Base-by-base conservation (phyloP, 2,113 vertebrate species). In the Saccopteryx bilineata region DNA sequence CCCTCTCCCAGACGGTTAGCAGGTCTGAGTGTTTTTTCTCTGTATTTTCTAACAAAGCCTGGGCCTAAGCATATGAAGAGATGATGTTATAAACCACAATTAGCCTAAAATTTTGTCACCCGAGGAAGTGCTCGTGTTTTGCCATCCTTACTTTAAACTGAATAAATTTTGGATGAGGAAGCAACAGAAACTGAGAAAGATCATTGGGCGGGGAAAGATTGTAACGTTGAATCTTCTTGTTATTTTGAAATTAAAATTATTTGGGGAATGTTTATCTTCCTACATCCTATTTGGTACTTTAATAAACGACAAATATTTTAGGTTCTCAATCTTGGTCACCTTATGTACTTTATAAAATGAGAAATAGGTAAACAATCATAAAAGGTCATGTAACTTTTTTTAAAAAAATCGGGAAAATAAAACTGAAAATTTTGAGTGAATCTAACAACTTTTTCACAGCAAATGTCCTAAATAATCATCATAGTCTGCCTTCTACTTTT, bases 291-390 rank as follows among this genome's bases (percentile, higher is more conserved):
- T 76, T 88, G 31, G 4, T n/a, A 61, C 7, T 66, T 87, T 23
- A 12, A 13, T 14, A 74, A 85, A 89, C 48, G 33, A 39, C n/a
- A 87, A 33, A 61, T 85, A 18, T 74, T 46, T 79, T 21, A 80
- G 46, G 5, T 63, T 87, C 23, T 94, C 80, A 75, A 19, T 94
- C 4, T 11, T 60, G 14, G 19, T 60, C 24, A 63, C 60, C 13
- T 79, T 68, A 86, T 6, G 23, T 13, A 26, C n/a, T n/a, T n/a
- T 15, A 50, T 63, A 92, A 69, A 84, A 81, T 87, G 24, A 87
- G 61, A 87, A 93, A 83, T 81, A 58, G 17, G 1, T 75, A 93
- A 91, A 71, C 85, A 91, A 96, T 33, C 2, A 17, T 85, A 94
- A 26, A 72, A 28, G 5, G 39, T 60, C 9, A 18, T 48, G 17